phyloP scores from a whole-genome alignment of 2,888 invertebrate species.

The Hyles lineata region DNA sequence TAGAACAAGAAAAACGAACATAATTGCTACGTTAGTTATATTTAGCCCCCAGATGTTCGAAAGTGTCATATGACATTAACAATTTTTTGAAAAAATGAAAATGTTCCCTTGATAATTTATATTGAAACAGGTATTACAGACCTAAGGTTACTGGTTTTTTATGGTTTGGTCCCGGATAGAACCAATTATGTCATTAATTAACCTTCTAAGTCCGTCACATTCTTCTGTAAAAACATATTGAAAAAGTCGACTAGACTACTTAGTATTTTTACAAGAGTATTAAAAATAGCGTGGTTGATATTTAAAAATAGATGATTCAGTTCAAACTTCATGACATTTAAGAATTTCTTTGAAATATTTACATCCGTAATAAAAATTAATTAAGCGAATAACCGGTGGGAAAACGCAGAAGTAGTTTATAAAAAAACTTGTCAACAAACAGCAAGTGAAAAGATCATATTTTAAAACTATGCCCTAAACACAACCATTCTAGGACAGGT shows the following conservation, averaged over 20 bases:
- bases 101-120: constrained; percentile 14
- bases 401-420: no score
- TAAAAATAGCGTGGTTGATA: constrained; percentile 12
- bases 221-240: constrained; percentile 4
- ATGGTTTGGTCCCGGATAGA: background rate
- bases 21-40: constrained; percentile 36
- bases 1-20: constrained; percentile 36
- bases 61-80: constrained; percentile 36
- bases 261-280: constrained; percentile 6
- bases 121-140: constrained; percentile 16
- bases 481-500: no score
- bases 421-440: no score
- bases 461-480: no score
- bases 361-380: background rate
- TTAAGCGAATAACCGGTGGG: background rate
- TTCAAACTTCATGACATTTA: background rate
- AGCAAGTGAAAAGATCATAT: no score
- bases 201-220: constrained; percentile 20
- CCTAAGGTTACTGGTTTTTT: constrained; percentile 37
- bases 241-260: background rate
- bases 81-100: constrained; percentile 39
- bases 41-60: constrained; percentile 36
- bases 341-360: background rate
- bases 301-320: constrained; percentile 18
- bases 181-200: constrained; percentile 19